These are phyloP conservation scores for Streptopelia turtur DNA, from an alignment of 2,797 vertebrate genomes.

Conservation along the genomic window DNA sequence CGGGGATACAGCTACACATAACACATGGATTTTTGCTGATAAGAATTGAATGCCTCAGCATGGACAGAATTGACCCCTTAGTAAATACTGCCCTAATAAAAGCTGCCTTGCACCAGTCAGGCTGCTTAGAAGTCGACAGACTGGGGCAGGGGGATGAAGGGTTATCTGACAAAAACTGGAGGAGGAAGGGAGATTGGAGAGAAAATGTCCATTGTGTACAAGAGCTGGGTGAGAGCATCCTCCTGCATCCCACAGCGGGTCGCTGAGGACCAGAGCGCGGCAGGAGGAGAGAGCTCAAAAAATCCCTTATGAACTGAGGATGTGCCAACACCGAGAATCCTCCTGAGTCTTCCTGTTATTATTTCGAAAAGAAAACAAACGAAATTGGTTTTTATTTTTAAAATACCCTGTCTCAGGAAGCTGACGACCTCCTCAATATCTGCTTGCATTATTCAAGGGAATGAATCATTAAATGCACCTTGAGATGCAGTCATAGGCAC, in stretches of 20 bases:
- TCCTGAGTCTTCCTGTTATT: background rate
- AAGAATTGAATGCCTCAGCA: background rate
- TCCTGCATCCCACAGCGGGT: background rate
- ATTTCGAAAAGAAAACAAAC: conserved; percentile 18
- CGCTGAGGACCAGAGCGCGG: rapidly evolving
- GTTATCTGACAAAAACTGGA: background rate
- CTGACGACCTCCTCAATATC: conserved; percentile 16
- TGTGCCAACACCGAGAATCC: background rate
- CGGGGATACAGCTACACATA: background rate
- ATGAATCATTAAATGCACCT: conserved; percentile 38
- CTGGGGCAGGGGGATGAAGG: background rate
- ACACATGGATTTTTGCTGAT: conserved; percentile 41
- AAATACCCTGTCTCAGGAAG: background rate
- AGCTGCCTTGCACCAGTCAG: background rate
- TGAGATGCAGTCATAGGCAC: background rate
- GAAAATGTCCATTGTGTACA: background rate
- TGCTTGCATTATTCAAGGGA: conserved; percentile 42
- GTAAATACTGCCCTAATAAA: background rate
- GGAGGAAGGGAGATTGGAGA: background rate
- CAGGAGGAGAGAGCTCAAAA: background rate
- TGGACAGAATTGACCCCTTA: background rate
- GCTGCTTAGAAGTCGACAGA: background rate
- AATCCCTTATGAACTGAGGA: background rate
- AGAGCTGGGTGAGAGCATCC: background rate
- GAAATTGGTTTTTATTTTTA: background rate